These are phyloP conservation scores for Cebus imitator DNA, from an alignment of 2,113 vertebrate genomes.

Conservation along the genomic window DNA sequence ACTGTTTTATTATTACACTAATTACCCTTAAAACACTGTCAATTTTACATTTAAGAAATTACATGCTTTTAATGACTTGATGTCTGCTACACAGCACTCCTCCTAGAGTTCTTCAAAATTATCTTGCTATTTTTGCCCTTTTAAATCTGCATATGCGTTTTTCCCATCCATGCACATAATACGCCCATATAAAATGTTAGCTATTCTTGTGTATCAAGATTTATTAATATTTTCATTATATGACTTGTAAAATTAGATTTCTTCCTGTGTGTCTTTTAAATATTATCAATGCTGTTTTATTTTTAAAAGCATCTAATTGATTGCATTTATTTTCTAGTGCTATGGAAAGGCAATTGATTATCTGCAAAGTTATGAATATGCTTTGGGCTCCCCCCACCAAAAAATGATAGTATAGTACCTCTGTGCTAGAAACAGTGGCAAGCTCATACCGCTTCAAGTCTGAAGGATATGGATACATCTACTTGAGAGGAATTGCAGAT, in stretches of 20 bases:
- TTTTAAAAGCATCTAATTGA: not conserved
- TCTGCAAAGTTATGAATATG: not conserved
- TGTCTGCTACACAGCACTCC: not conserved
- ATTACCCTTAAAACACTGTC: not conserved
- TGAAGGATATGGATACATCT: not conserved
- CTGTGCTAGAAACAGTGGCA: not conserved
- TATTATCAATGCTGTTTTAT: not conserved
- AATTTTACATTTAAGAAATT: constrained; percentile 6
- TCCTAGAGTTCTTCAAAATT: not conserved
- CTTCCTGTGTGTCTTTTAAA: not conserved
- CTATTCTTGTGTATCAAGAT: not conserved
- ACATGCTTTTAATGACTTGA: not conserved
- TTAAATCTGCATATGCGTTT: not conserved
- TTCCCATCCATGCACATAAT: not conserved
- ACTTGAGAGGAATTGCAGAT: not conserved
- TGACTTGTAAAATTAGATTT: constrained; percentile 26
- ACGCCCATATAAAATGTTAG: not conserved
- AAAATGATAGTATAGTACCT: not conserved
- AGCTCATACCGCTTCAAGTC: not conserved
- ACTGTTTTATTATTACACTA: not conserved
- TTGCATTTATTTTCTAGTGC: not conserved
- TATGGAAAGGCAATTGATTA: not conserved
- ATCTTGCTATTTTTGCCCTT: not conserved
- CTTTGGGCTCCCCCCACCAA: not conserved
- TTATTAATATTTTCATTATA: not conserved